phyloP scores from a whole-genome alignment of 2,888 invertebrate species.

The Neoaliturus tenellus region DNA sequence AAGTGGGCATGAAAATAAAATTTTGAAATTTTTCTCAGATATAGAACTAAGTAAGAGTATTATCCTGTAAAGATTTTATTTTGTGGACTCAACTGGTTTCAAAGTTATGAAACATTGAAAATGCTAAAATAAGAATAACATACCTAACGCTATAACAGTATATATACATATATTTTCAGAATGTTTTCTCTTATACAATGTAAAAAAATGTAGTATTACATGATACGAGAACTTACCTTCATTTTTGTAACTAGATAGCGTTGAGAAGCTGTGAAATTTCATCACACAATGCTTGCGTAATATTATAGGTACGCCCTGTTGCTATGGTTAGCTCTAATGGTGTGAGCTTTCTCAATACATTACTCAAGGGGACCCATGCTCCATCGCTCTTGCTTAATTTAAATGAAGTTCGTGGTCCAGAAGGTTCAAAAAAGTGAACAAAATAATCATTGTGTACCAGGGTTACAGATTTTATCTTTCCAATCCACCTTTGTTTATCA shows the following conservation, averaged over 20 bases:
- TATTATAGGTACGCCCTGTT: slow-evolving; percentile 17
- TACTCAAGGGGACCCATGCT: slow-evolving; percentile 24
- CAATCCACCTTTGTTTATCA: slow-evolving; percentile 23
- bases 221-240: background rate
- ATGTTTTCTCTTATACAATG: background rate
- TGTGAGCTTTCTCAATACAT: slow-evolving; percentile 33
- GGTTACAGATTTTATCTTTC: slow-evolving; percentile 11
- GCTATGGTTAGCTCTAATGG: slow-evolving; percentile 34
- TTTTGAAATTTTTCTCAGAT: slow-evolving; percentile 22
- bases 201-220: background rate
- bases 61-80: slow-evolving; percentile 5
- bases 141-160: background rate
- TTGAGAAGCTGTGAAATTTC: slow-evolving; percentile 5
- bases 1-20: slow-evolving; percentile 37
- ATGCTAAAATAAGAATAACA: background rate
- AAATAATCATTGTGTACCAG: slow-evolving; percentile 3
- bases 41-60: slow-evolving; percentile 7
- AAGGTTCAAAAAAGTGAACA: slow-evolving; percentile 36
- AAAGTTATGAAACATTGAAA: slow-evolving; percentile 17
- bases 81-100: slow-evolving; percentile 10
- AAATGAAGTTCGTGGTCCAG: slow-evolving; percentile 32
- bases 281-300: slow-evolving; percentile 27
- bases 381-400: slow-evolving; percentile 35
- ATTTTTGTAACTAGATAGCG: background rate
- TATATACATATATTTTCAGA: background rate